These are phyloP conservation scores for Trachelipus rathkii DNA, from an alignment of 1,140 invertebrate species.

Conservation along the genomic window DNA sequence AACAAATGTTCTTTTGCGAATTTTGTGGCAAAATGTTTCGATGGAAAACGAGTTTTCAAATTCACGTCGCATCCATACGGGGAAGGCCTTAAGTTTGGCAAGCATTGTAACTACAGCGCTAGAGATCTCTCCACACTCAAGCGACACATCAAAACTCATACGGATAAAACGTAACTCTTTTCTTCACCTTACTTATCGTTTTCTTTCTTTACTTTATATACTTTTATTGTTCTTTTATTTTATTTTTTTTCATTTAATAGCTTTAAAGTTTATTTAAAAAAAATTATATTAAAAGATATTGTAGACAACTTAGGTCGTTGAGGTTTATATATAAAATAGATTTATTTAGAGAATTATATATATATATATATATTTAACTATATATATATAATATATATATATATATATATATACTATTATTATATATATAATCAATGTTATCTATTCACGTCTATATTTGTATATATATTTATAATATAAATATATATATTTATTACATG, in stretches of 20 bases:
- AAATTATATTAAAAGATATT: too few relatives aligned
- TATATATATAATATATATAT: conserved; percentile 15
- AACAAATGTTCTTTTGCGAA: conserved; percentile 60
- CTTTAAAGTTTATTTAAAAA: too few relatives aligned
- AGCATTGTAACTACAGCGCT: conserved; percentile 71
- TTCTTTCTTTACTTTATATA: too few relatives aligned
- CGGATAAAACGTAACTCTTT: conserved; percentile 32
- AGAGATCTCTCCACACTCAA: conserved; percentile 41
- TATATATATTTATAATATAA: too few relatives aligned
- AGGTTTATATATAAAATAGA: background rate
- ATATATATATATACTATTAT: conserved; percentile 15
- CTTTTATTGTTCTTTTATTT: too few relatives aligned
- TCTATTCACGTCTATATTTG: too few relatives aligned
- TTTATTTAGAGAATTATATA: background rate
- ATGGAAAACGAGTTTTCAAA: conserved; percentile 80
- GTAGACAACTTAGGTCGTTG: background rate
- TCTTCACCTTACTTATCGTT: too few relatives aligned
- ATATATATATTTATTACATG: too few relatives aligned
- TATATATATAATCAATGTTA: too few relatives aligned
- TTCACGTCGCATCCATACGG: conserved; percentile 73
- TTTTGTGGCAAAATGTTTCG: conserved; percentile 88
- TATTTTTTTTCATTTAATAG: too few relatives aligned
- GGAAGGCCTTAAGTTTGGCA: conserved; percentile 70
- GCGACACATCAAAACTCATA: conserved; percentile 43
- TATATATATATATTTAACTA: background rate